phyloP scores from a whole-genome alignment of 2,113 vertebrate genomes.

The Oxyruncus cristatus region DNA sequence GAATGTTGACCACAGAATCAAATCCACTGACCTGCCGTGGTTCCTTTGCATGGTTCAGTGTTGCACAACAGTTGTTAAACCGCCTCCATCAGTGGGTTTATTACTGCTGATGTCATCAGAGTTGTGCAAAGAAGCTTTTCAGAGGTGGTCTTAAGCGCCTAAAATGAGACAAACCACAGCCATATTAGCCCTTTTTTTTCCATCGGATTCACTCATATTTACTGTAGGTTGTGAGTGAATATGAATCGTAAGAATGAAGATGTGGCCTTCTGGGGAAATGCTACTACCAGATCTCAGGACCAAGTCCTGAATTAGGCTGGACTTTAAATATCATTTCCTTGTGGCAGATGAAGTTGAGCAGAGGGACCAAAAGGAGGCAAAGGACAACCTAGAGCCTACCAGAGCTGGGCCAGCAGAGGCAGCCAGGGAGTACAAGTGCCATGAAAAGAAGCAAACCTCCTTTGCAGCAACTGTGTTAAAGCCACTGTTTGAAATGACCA shows the following conservation, averaged over 20 bases:
- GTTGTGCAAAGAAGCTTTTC: background rate
- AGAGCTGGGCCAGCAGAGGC: background rate
- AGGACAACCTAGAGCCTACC: background rate
- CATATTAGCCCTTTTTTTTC: background rate
- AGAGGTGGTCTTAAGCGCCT: background rate
- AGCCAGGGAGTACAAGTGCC: background rate
- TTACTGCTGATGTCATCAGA: background rate
- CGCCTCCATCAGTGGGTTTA: background rate
- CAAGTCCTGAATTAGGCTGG: background rate
- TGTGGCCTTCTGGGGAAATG: background rate
- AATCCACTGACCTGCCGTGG: background rate
- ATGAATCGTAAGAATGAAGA: background rate
- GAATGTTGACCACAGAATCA: background rate
- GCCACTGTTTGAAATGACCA: background rate
- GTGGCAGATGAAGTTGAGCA: background rate
- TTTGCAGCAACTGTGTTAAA: background rate
- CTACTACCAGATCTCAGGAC: background rate
- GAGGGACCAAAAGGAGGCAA: background rate
- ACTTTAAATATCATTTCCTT: background rate
- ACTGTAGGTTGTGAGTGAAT: background rate
- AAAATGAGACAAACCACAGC: background rate
- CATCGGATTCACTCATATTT: background rate
- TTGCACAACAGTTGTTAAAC: background rate
- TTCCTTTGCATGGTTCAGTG: background rate
- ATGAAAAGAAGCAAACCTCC: background rate